Evolutionary conservation across 2,888 invertebrate genomes (phyloP).

Genomic region (Leucoptera coffeella): DNA sequence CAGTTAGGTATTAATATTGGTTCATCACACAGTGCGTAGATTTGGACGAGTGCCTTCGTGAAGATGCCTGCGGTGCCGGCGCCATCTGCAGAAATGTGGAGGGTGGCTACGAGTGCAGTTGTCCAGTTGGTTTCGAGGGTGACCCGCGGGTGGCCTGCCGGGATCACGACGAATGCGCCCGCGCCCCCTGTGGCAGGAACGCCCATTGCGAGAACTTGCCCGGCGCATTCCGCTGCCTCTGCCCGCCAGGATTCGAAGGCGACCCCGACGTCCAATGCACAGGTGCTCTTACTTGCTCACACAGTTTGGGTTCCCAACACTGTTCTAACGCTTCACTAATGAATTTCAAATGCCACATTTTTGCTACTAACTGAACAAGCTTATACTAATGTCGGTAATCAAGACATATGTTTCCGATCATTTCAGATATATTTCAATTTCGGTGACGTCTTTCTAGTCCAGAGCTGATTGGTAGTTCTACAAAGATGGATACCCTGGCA

Average conservation of each 20-base stretch:
- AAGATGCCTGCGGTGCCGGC: constrained; percentile 68
- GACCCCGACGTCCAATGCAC: constrained; percentile 69
- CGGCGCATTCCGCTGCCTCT: constrained; percentile 74
- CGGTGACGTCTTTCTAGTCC: too few species aligned
- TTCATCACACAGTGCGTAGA: constrained; percentile 62
- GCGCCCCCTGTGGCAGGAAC: constrained; percentile 70
- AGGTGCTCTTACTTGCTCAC: constrained; percentile 51
- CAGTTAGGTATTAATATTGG: constrained; percentile 1
- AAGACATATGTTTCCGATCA: too few species aligned
- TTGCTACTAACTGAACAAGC: too few species aligned
- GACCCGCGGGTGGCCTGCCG: constrained; percentile 69
- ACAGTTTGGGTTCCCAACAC: constrained; percentile 16
- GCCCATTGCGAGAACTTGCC: constrained; percentile 75
- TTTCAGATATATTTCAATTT: too few species aligned
- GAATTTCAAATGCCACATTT: too few species aligned
- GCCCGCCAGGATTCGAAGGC: constrained; percentile 77
- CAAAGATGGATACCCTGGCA: too few species aligned
- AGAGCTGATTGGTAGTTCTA: too few species aligned
- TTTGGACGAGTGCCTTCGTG: constrained; percentile 73
- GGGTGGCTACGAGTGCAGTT: constrained; percentile 78
- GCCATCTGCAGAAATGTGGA: constrained; percentile 75
- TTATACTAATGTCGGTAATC: too few species aligned
- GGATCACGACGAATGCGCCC: constrained; percentile 71
- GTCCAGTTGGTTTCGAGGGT: constrained; percentile 75
- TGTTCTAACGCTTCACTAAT: constrained; percentile 43